Evolutionary conservation across 1,140 invertebrate species (phyloP).

Genomic region (Oncopodura yosiiana): DNA sequence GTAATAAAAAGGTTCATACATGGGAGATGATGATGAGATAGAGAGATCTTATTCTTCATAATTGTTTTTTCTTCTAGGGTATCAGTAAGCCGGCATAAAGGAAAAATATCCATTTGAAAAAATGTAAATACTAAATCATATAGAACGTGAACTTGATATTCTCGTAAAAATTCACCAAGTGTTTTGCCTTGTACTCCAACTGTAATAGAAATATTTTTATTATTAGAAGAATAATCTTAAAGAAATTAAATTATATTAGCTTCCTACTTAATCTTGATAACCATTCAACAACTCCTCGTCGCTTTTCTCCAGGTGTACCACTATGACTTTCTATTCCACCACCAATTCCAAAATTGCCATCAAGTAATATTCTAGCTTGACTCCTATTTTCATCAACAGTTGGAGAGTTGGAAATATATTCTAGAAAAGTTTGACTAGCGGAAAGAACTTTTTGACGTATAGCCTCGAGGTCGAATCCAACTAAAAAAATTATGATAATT

Average conservation of each 20-base stretch:
- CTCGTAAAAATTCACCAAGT: constrained; percentile 32
- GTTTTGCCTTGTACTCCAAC: constrained; percentile 34
- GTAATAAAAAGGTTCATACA: too few species aligned
- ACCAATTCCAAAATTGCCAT: too few species aligned
- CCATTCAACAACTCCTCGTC: constrained; percentile 27
- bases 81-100: constrained; percentile 33
- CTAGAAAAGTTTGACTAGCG: too few species aligned
- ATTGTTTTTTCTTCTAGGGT: constrained; percentile 23
- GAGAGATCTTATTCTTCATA: too few species aligned
- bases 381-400: too few species aligned
- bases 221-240: background rate
- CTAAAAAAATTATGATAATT: too few species aligned
- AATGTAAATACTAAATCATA: constrained; percentile 35
- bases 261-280: constrained; percentile 17
- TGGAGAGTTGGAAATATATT: too few species aligned
- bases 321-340: too few species aligned
- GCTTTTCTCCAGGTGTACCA: background rate
- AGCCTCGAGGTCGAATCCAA: too few species aligned
- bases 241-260: background rate
- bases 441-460: too few species aligned
- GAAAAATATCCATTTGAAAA: constrained; percentile 36
- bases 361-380: too few species aligned
- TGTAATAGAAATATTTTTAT: background rate
- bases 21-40: too few species aligned
- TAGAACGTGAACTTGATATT: constrained; percentile 35